Base-by-base conservation (phyloP, 2,888 invertebrate species). In the Synergus umbraculus region DNA sequence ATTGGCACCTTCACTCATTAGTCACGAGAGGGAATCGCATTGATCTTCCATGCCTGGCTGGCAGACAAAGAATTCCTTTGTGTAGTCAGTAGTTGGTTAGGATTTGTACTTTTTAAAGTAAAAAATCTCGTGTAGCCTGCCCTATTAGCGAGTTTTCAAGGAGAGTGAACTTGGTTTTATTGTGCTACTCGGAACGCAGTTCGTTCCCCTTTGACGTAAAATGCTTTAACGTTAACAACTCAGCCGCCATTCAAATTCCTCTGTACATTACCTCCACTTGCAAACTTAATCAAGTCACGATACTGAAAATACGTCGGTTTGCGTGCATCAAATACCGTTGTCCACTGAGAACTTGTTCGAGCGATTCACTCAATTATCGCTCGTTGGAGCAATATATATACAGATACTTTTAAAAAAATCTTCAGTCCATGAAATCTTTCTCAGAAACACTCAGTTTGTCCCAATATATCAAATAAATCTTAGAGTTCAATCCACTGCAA, bases 21-120 rank as follows among this genome's bases (percentile, higher is more conserved):
- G 69, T 76, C 77, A 43, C 69, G 78, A 73, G 79, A 73, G 69
- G 22, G 41, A 44, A 66, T 63, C 76, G 54, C 43, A 46, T 73
- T 64, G 64, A 76, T 65, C 67, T 78, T 78, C 69, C 22, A 54
- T 81, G 67, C 65, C 54, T 44, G 22, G 63, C 22, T 63, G 63
- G 80, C 82, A 86, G 85, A 86, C 88, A 88, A 87, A 88, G 87
- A 83, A 82, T 79, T 82, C 83, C 88, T 89, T 89, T 89, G 88
- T 60, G 76, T 43, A 76, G 77, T 76, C 66, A 77, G 78, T 76
- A 78, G 77, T 64, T 76, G 64, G 76, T 76, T 69, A 43, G 37
- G 79, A 77, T 80, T 84, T 82, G 85, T 84, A 87, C 84, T 83
- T 63, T 63, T 63, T 29, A 63, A 63, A 63, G 63, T 63, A 82